Evolutionary conservation across 2,113 vertebrate genomes (phyloP), one percentile per base, ranked within the genome.

Genomic region (Mesoclemmys tuberculata): DNA sequence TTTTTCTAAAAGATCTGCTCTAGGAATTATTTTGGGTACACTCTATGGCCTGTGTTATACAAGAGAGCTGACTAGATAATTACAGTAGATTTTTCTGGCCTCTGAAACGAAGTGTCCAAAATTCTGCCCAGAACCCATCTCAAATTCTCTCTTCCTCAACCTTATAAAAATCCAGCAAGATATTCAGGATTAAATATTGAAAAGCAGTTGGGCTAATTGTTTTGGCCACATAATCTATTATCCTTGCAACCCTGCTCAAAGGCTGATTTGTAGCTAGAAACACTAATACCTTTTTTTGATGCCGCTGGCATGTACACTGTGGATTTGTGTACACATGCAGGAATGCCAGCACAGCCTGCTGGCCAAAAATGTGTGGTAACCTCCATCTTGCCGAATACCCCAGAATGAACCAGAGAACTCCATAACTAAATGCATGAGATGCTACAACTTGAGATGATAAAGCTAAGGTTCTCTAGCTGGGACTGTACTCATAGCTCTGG

Each of bases 101-200:
- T 68, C 21, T n/a, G 18, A 38, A 71, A 22, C 16, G 21, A n/a
- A 75, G 6, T 64, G 85, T 48, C 46, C 48, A 85, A 52, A 22
- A 31, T 54, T 96, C 71, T 85, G 14, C 82, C 46, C 81, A 85
- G 94, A 80, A 86, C 68, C n/a, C 11, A 22, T 24, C 68, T 56
- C 64, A 6, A 90, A 38, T 12, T 46, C 27, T 56, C 2, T 80
- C 68, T 93, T 55, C 81, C n/a, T 3, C 64, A 24, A 27, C 22
- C 24, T 71, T 79, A 31, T 88, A 87, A 9, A n/a, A 54, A 5
- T 2, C 3, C n/a, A 18, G 31, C 78, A 55, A 1, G 3, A 77
- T 27, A 44, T 41, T 74, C 71, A 93, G 75, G 8, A 64, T 24
- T 88, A 2, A 26, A 0, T 85, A 46, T 6, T 84, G 52, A 93